Evolutionary conservation across 1,140 invertebrate species (phyloP).

Genomic region (Bombus waltoni): DNA sequence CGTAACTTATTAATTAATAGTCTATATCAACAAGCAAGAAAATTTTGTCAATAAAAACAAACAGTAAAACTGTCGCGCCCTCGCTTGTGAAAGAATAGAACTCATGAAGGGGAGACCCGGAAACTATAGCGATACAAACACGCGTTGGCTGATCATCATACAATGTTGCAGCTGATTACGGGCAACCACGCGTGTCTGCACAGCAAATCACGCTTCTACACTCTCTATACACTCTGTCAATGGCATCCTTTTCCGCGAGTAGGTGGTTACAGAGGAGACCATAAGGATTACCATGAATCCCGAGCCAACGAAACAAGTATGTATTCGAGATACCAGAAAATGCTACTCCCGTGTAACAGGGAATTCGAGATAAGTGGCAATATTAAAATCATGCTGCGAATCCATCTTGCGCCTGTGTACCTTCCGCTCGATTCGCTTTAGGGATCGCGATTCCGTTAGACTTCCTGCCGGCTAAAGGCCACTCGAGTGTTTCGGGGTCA

Average conservation of each 20-base stretch:
- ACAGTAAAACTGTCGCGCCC: too few relatives aligned
- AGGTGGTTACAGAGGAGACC: background rate
- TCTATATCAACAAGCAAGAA: background rate
- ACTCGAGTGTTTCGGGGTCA: background rate
- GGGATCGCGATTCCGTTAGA: slow-evolving; percentile 19
- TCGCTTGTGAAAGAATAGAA: background rate
- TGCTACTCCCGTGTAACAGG: background rate
- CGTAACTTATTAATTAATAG: background rate
- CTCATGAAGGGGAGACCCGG: background rate
- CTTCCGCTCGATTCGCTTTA: background rate
- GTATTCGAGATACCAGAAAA: background rate
- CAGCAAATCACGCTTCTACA: background rate
- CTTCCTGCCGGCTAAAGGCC: background rate
- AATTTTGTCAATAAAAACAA: too few relatives aligned
- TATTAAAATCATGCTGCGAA: slow-evolving; percentile 5
- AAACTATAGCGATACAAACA: background rate
- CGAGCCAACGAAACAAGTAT: background rate
- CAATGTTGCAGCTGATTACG: slow-evolving; percentile 19
- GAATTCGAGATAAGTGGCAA: background rate
- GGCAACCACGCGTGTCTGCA: slow-evolving; percentile 8
- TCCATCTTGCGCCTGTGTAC: background rate
- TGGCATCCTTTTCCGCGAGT: background rate
- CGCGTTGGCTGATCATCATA: slow-evolving; percentile 12
- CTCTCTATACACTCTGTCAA: slow-evolving; percentile 1
- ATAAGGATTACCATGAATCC: background rate